A percentile compares a stretch with the other conserved stretches of the same genome.
These are phyloP conservation scores for Dicentrarchus labrax DNA, from an alignment of 2,113 vertebrate species.

Conservation along the genomic window DNA sequence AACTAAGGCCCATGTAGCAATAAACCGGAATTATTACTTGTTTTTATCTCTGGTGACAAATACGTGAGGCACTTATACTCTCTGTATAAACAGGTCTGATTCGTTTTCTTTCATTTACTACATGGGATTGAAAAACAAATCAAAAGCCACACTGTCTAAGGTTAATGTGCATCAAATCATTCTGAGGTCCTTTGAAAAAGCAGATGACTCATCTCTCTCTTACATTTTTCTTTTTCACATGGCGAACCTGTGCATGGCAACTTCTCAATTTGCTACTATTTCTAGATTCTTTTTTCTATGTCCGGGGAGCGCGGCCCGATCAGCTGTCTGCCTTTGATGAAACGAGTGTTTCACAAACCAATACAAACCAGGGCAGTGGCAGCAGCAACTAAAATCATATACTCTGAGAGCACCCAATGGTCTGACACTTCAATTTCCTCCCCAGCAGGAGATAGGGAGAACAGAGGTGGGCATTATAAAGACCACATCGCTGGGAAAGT, in stretches of 20 bases:
- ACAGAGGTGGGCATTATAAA: slow-evolving; percentile 77
- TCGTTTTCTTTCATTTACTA: slow-evolving; percentile 9
- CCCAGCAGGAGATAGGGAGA: slow-evolving; percentile 77
- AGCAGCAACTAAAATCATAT: slow-evolving; percentile 73
- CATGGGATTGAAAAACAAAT: slow-evolving; percentile 27
- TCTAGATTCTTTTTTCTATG: slow-evolving; percentile 20
- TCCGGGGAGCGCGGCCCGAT: slow-evolving; percentile 41
- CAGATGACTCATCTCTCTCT: slow-evolving; percentile 21
- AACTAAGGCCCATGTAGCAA: neutral
- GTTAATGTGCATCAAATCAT: slow-evolving; percentile 55
- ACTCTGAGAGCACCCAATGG: slow-evolving; percentile 65
- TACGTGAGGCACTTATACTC: neutral
- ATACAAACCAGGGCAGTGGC: slow-evolving; percentile 65
- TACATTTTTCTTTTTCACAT: slow-evolving; percentile 7
- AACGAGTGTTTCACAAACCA: slow-evolving; percentile 63
- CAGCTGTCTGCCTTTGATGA: slow-evolving; percentile 69
- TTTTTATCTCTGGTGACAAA: slow-evolving; percentile 25
- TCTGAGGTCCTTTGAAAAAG: slow-evolving; percentile 24
- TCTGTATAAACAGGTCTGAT: slow-evolving; percentile 23
- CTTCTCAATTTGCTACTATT: slow-evolving; percentile 45
- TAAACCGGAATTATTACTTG: neutral
- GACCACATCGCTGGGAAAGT: slow-evolving; percentile 63
- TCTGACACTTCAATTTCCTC: slow-evolving; percentile 84
- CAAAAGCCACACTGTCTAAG: neutral
- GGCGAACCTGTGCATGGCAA: neutral